Conservation (phyloP, 2,888 invertebrate species). For the Idaea aversata region DNA sequence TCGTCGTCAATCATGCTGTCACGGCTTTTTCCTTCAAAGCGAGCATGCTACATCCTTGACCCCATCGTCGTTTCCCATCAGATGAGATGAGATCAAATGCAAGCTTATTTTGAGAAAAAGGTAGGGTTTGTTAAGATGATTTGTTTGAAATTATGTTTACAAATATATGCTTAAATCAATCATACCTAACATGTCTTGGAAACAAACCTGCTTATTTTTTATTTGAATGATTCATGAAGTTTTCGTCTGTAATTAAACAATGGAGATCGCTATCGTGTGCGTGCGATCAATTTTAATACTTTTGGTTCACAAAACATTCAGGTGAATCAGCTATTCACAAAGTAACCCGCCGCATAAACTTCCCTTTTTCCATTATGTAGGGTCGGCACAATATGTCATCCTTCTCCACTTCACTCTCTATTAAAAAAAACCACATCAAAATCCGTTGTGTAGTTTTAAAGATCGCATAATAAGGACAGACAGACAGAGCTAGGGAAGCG, state of each 20-base stretch:
- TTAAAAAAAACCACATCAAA: too few relatives aligned
- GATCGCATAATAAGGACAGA: background rate
- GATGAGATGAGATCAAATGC: too few relatives aligned
- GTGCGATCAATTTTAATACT: conserved; percentile 11
- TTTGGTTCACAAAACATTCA: conserved; percentile 4
- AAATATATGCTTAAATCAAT: conserved; percentile 6
- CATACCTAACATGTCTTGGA: conserved; percentile 6
- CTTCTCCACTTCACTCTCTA: too few relatives aligned
- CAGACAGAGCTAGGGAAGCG: background rate
- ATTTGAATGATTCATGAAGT: conserved; percentile 27
- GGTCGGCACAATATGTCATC: too few relatives aligned
- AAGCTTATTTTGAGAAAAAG: too few relatives aligned
- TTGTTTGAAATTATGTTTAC: background rate
- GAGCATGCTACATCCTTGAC: too few relatives aligned
- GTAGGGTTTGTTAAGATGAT: too few relatives aligned
- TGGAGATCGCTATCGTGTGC: conserved; percentile 22
- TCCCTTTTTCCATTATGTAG: too few relatives aligned
- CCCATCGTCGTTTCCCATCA: too few relatives aligned
- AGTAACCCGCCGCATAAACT: background rate
- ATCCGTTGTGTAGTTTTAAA: too few relatives aligned
- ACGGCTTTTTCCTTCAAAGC: too few relatives aligned
- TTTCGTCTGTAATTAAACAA: conserved; percentile 26
- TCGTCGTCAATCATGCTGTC: too few relatives aligned
- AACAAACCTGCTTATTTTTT: conserved; percentile 15
- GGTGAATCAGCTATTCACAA: background rate